Percentiles rank a stretch among this genome's conserved stretches.
These are phyloP conservation scores for Oreochromis niloticus DNA, from an alignment of 2,113 vertebrate species.

Conservation along the genomic window DNA sequence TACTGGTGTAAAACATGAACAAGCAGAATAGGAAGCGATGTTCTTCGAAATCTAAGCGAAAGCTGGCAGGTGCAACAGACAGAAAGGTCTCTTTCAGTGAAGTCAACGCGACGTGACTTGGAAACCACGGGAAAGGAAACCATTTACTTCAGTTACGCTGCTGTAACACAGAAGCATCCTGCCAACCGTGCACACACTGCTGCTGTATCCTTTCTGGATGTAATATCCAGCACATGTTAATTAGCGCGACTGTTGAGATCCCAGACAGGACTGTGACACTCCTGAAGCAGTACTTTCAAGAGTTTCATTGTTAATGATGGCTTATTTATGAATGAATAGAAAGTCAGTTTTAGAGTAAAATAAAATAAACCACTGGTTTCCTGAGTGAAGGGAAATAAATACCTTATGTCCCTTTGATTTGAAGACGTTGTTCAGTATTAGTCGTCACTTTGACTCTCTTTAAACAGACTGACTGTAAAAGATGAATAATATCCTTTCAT, in stretches of 20 bases:
- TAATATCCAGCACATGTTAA: background rate
- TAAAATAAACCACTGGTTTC: background rate
- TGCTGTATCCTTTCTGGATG: background rate
- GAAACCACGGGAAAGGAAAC: background rate
- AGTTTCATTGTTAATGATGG: background rate
- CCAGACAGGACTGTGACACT: background rate
- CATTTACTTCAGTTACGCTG: background rate
- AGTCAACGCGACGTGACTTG: background rate
- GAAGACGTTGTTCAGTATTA: no score
- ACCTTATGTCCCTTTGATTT: no score
- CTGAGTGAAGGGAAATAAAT: no score
- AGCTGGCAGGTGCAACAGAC: background rate
- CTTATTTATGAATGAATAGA: background rate
- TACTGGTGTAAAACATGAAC: background rate
- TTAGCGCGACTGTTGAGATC: background rate
- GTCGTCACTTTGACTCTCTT: no score
- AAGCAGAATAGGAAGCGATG: background rate
- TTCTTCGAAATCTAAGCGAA: background rate
- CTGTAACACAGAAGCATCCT: background rate
- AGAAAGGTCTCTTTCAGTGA: background rate
- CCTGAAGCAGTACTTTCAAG: background rate
- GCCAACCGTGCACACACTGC: background rate
- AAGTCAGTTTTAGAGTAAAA: background rate
- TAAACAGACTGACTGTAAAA: no score
- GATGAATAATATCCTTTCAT: no score